phyloP scores from a whole-genome alignment of 2,888 invertebrate genomes.

The Cartodere bifasciata region DNA sequence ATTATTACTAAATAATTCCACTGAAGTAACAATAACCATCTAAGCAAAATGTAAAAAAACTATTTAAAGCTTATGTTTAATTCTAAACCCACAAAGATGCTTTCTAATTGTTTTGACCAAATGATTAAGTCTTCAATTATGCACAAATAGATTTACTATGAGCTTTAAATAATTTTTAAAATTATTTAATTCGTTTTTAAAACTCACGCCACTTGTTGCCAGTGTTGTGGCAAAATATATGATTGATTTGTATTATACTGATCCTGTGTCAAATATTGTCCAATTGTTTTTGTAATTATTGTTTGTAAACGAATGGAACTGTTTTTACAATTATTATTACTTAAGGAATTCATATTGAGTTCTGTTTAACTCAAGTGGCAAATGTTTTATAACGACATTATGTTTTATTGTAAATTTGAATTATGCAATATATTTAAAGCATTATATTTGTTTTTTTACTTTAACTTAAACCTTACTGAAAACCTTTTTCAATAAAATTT shows the following conservation, averaged over 20 bases:
- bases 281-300: constrained; percentile 8
- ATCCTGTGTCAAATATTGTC: constrained; percentile 13
- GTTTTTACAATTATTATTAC: constrained; percentile 8
- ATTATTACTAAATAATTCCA: constrained; percentile 24
- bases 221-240: constrained; percentile 14
- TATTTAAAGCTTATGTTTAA: too few species aligned
- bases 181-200: constrained; percentile 21
- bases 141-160: too few species aligned
- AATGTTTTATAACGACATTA: constrained; percentile 33
- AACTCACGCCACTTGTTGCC: constrained; percentile 22
- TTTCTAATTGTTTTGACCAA: too few species aligned
- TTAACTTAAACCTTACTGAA: too few species aligned
- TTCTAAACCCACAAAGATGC: too few species aligned
- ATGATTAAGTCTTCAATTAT: too few species aligned
- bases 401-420: constrained; percentile 35
- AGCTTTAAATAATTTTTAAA: too few species aligned
- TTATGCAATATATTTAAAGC: constrained; percentile 34
- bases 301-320: constrained; percentile 9
- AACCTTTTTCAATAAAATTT: too few species aligned
- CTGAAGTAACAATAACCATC: constrained; percentile 26
- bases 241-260: constrained; percentile 13
- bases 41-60: too few species aligned
- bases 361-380: constrained; percentile 27
- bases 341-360: constrained; percentile 20
- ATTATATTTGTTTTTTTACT: constrained; percentile 20